Conservation (phyloP, 2,797 vertebrate species). For the Clarias pachynema region DNA sequence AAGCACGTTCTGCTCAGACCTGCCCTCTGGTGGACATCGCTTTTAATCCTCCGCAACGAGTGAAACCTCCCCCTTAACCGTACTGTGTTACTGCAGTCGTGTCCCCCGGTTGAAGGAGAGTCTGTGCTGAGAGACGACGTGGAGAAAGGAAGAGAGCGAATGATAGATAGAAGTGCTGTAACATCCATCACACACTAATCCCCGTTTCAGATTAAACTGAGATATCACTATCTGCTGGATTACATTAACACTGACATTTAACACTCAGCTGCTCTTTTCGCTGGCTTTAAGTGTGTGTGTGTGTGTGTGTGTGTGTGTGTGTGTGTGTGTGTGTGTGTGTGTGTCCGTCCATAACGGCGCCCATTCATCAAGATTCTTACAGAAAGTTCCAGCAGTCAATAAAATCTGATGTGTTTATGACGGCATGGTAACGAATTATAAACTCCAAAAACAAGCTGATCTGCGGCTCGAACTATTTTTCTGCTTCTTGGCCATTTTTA, state of each 20-base stretch:
- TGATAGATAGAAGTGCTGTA: neutral
- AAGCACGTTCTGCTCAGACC: neutral
- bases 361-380: slow-evolving; percentile 12
- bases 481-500: neutral
- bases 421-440: slow-evolving; percentile 12
- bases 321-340: slow-evolving; percentile 5
- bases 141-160: neutral
- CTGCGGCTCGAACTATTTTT: neutral
- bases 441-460: slow-evolving; percentile 16
- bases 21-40: neutral
- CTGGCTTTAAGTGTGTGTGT: slow-evolving; percentile 4
- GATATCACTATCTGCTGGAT: slow-evolving; percentile 12
- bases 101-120: neutral
- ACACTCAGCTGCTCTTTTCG: neutral
- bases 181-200: slow-evolving; percentile 18
- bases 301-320: slow-evolving; percentile 4
- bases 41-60: neutral
- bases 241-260: slow-evolving; percentile 1
- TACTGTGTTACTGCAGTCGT: neutral
- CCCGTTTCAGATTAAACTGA: neutral
- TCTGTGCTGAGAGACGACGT: neutral
- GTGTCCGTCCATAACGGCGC: neutral
- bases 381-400: slow-evolving; percentile 31
- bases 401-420: slow-evolving; percentile 10
- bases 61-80: neutral